Conservation (phyloP, 2,113 vertebrate genomes). For the Malurus cyaneus region DNA sequence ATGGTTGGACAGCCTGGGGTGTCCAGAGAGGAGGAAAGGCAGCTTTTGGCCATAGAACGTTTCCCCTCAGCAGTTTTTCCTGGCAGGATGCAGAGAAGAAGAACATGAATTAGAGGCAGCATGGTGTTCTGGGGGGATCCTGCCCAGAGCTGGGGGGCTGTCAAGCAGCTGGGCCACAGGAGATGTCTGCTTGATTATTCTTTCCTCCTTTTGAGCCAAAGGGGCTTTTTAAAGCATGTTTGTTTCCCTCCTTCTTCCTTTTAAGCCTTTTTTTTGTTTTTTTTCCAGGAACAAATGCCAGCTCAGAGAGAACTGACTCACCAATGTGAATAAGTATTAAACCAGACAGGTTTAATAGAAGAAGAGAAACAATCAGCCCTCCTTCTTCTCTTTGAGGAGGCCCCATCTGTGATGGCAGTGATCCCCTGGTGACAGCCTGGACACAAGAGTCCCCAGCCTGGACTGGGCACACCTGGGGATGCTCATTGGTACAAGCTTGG, state of each 20-base stretch:
- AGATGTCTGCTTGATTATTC: neutral
- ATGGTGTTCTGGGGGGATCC: neutral
- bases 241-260: constrained; percentile 44
- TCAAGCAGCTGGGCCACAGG: neutral
- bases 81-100: constrained; percentile 14
- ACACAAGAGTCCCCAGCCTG: neutral
- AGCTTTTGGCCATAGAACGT: neutral
- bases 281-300: constrained; percentile 59
- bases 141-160: neutral
- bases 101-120: neutral
- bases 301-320: constrained; percentile 59
- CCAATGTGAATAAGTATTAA: constrained; percentile 14
- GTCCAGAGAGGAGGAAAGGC: neutral
- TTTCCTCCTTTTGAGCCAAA: constrained; percentile 47
- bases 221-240: constrained; percentile 51
- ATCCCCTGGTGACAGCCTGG: neutral
- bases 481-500: neutral
- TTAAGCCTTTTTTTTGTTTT: neutral
- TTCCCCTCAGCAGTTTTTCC: constrained; percentile 63
- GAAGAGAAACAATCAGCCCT: constrained; percentile 1
- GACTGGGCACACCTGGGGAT: neutral
- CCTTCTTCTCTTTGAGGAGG: neutral
- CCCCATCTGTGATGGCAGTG: neutral
- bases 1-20: neutral
- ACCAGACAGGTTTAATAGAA: neutral